phyloP scores from a whole-genome alignment of 2,797 vertebrate genomes.

The Typhlichthys subterraneus region DNA sequence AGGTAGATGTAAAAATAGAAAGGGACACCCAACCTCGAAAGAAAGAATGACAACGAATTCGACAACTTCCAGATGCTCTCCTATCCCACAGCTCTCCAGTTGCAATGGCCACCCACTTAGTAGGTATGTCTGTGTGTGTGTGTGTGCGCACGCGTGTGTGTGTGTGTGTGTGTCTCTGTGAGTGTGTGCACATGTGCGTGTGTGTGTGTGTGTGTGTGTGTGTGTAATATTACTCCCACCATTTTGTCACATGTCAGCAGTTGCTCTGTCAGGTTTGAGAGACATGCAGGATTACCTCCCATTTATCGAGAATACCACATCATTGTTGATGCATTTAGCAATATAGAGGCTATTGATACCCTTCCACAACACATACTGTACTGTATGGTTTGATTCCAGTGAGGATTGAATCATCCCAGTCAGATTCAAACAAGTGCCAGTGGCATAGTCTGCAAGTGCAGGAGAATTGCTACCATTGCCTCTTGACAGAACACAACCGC shows the following conservation, averaged over 20 bases:
- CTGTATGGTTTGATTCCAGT: slow-evolving; percentile 14
- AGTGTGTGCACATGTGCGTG: slow-evolving; percentile 21
- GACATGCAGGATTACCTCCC: slow-evolving; percentile 33
- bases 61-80: slow-evolving; percentile 50
- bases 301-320: slow-evolving; percentile 20
- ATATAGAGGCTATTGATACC: slow-evolving; percentile 9
- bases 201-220: slow-evolving; percentile 3
- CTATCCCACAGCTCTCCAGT: slow-evolving; percentile 62
- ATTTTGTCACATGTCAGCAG: slow-evolving; percentile 64
- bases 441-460: no score
- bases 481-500: no score
- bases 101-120: slow-evolving; percentile 60
- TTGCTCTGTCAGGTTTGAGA: slow-evolving; percentile 56
- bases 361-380: slow-evolving; percentile 30
- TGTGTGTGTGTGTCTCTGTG: slow-evolving; percentile 2
- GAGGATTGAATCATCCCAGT: not conserved
- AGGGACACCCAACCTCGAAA: not conserved
- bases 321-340: slow-evolving; percentile 34
- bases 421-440: not conserved
- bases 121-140: slow-evolving; percentile 44
- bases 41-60: slow-evolving; percentile 5
- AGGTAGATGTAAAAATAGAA: slow-evolving; percentile 9
- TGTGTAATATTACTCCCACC: slow-evolving; percentile 56
- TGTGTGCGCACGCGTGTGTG: slow-evolving; percentile 2
- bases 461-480: no score